A percentile compares a stretch with the other conserved stretches of the same genome.
Conservation (phyloP, 23 tunicate species). For the Phallusia fumigata region DNA sequence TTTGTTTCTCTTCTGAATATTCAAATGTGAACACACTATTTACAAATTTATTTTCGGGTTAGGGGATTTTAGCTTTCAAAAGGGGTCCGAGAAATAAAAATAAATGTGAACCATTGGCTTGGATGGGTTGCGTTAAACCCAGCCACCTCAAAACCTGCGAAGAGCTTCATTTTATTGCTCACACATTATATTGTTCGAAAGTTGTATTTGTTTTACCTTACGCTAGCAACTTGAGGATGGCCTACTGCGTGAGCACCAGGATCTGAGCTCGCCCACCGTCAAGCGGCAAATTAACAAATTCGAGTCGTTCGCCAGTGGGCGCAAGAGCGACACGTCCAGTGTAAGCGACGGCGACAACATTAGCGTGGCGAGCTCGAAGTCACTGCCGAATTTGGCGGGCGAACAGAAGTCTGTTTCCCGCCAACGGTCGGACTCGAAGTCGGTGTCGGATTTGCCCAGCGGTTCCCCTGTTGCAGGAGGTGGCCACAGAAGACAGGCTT, state of each 20-base stretch:
- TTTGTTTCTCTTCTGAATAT: no score
- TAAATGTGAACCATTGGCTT: no score
- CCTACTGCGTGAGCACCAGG: slow-evolving; percentile 11
- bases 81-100: no score
- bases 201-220: neutral
- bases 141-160: no score
- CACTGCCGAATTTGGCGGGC: neutral
- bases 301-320: neutral
- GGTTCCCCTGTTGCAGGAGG: neutral
- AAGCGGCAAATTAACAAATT: neutral
- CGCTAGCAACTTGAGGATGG: slow-evolving; percentile 25
- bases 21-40: no score
- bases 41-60: no score
- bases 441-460: neutral
- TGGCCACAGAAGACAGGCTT: slow-evolving; percentile 33
- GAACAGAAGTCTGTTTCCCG: neutral
- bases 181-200: no score
- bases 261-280: neutral
- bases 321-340: neutral
- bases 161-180: no score
- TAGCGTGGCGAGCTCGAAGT: neutral
- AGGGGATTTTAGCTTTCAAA: no score
- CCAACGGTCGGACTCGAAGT: neutral
- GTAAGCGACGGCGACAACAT: neutral
- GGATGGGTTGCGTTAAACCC: no score